Conservation (phyloP, 2,888 invertebrate species). For the Parnassius apollo region DNA sequence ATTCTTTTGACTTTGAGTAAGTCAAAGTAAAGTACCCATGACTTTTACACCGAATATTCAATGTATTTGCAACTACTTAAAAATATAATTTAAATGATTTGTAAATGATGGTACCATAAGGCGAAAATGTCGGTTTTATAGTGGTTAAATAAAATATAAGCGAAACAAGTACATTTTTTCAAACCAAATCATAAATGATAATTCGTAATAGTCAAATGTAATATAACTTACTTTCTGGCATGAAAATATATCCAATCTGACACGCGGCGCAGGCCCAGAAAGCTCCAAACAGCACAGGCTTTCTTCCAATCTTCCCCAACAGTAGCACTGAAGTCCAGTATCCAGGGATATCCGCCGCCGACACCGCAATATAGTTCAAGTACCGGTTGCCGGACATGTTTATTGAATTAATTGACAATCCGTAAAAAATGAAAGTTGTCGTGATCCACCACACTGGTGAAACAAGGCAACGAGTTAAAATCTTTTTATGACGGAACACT, state of each 20-base stretch:
- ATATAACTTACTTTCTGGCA: constrained; percentile 65
- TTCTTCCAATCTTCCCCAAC: constrained; percentile 82
- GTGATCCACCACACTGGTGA: constrained; percentile 83
- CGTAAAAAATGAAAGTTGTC: constrained; percentile 84
- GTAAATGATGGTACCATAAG: too few relatives aligned
- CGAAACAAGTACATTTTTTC: too few relatives aligned
- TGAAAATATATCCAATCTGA: constrained; percentile 78
- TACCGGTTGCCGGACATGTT: constrained; percentile 83
- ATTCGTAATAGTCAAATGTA: too few relatives aligned
- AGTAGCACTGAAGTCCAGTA: constrained; percentile 81
- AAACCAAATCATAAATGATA: too few relatives aligned
- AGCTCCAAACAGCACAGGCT: constrained; percentile 77
- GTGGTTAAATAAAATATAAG: too few relatives aligned
- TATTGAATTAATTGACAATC: constrained; percentile 84
- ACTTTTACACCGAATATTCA: too few relatives aligned
- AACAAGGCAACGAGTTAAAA: constrained; percentile 68
- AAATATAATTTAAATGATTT: too few relatives aligned
- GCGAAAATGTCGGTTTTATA: too few relatives aligned
- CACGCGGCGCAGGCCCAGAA: constrained; percentile 81
- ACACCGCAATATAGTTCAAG: constrained; percentile 82
- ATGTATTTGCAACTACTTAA: too few relatives aligned
- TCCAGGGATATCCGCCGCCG: constrained; percentile 85
- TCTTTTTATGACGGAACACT: constrained; percentile 61
- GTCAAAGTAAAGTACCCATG: too few relatives aligned
- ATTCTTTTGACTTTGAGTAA: too few relatives aligned